Percentiles rank a stretch among this genome's conserved stretches.
Evolutionary conservation across 1,140 invertebrate genomes (phyloP).

Genomic region (Bombus terrestris): DNA sequence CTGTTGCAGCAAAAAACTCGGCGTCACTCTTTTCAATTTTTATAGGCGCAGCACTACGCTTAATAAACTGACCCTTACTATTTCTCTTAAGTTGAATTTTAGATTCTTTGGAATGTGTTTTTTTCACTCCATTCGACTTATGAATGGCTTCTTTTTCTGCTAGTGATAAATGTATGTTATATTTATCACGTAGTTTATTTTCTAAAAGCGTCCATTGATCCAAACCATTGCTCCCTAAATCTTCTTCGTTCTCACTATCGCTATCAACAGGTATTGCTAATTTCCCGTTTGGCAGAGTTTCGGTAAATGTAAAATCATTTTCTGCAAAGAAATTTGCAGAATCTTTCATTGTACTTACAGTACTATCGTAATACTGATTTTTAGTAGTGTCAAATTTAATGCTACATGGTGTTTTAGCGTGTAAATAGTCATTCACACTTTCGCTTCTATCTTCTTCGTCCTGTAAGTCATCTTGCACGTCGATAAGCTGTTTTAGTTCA

Average conservation of each 20-base stretch:
- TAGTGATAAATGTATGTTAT: conserved; percentile 60
- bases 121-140: neutral
- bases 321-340: neutral
- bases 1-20: neutral
- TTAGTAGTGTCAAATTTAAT: conserved; percentile 69
- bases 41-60: neutral
- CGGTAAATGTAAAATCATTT: conserved; percentile 71
- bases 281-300: conserved; percentile 70
- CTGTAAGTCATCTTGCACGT: conserved; percentile 47
- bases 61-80: conserved; percentile 29
- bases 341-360: conserved; percentile 21
- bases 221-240: neutral
- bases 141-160: conserved; percentile 51
- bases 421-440: conserved; percentile 70
- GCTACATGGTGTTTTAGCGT: conserved; percentile 63
- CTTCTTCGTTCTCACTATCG: conserved; percentile 39
- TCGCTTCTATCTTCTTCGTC: conserved; percentile 47
- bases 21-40: neutral
- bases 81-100: conserved; percentile 16
- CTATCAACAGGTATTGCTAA: conserved; percentile 60
- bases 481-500: conserved; percentile 52
- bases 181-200: conserved; percentile 56
- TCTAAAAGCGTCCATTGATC: conserved; percentile 5
- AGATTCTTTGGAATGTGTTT: neutral
- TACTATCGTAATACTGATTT: conserved; percentile 57